Evolutionary conservation across 2,113 vertebrate genomes (phyloP).

Genomic region (Zonotrichia leucophrys): DNA sequence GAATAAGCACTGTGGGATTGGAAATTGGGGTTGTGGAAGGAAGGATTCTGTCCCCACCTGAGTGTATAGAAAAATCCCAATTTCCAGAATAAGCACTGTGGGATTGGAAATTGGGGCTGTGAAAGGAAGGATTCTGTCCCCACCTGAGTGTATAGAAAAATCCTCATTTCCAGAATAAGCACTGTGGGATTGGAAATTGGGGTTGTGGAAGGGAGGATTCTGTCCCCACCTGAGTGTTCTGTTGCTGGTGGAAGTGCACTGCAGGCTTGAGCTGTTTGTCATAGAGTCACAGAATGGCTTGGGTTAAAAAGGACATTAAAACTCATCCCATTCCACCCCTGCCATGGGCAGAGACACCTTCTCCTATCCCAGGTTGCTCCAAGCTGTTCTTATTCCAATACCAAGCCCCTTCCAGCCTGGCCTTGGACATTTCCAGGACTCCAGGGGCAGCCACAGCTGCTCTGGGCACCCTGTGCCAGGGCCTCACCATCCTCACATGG

Average conservation of each 20-base stretch:
- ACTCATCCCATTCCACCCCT: neutral
- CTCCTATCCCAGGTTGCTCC: neutral
- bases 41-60: too few relatives aligned
- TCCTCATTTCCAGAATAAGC: too few relatives aligned
- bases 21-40: too few relatives aligned
- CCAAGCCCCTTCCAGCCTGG: neutral
- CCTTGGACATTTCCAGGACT: neutral
- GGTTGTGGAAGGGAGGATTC: too few relatives aligned
- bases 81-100: neutral
- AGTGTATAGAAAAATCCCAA: fast-evolving
- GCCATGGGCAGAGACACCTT: neutral
- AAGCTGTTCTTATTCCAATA: too few relatives aligned
- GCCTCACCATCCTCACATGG: neutral
- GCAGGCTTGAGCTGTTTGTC: neutral
- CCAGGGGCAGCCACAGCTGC: neutral
- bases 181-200: too few relatives aligned
- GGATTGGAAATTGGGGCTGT: neutral
- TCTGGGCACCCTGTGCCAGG: neutral
- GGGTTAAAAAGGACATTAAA: neutral
- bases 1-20: too few relatives aligned
- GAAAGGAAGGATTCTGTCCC: neutral
- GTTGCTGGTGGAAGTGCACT: neutral
- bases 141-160: too few relatives aligned
- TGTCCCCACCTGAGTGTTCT: neutral
- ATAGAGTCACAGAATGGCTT: neutral